A percentile compares a stretch with the other conserved stretches of the same genome.
Evolutionary conservation across 2,113 vertebrate species (phyloP).

Genomic region (Sapajus apella): DNA sequence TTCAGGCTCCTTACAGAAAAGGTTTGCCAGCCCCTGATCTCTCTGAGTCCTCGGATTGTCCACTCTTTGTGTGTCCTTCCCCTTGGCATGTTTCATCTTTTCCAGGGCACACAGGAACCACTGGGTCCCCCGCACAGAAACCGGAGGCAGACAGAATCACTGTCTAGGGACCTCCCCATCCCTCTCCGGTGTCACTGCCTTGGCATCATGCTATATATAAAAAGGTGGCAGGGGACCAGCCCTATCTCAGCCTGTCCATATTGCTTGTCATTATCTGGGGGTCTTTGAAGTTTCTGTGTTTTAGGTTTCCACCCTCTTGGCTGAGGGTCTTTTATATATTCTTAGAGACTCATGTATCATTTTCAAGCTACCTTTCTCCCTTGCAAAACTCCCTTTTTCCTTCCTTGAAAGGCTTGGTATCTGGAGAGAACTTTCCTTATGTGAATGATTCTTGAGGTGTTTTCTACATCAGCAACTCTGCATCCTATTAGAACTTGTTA

Average conservation of each 20-base stretch:
- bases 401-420: neutral
- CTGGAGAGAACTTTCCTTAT: neutral
- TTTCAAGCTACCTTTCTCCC: neutral
- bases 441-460: neutral
- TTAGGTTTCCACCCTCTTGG: neutral
- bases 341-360: neutral
- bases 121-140: neutral
- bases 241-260: neutral
- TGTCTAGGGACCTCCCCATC: neutral
- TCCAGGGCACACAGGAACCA: neutral
- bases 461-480: neutral
- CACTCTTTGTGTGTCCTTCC: neutral
- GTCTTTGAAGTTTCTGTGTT: neutral
- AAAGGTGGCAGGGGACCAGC: neutral
- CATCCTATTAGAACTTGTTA: neutral
- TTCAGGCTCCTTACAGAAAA: neutral
- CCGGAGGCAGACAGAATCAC: neutral
- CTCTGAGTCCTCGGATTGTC: neutral
- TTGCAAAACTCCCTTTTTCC: neutral
- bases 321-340: neutral
- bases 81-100: neutral
- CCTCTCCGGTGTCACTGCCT: neutral
- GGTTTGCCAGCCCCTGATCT: neutral
- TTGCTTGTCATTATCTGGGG: neutral
- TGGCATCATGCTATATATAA: accelerated